Evolutionary conservation across 2,113 vertebrate species (phyloP), one percentile per base, ranked within the genome.

Genomic region (Jaculus jaculus): DNA sequence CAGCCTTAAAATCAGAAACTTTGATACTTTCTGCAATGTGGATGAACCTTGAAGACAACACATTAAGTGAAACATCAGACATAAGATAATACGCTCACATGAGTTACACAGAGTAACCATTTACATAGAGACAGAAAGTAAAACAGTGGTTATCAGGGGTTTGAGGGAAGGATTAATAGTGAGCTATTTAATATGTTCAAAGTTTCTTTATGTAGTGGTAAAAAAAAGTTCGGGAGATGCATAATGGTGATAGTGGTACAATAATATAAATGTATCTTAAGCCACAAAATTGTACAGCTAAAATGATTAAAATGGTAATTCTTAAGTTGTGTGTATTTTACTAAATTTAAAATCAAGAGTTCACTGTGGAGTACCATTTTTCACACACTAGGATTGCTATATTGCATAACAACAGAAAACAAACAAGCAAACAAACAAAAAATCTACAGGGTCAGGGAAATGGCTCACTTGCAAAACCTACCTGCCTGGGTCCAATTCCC

Each of bases 251-350:
- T 54, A 24, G 30, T 34, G 65, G 26, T 3, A 82, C 0, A 54
- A 78, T 20, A 26, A 12, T 42, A 30, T 75, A 42, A 71, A 39
- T 42, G 5, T n/a, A 39, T 5, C 3, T 86, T 78, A 89, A 78
- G 32, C 28, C 65, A 28, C 60, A 66, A 21, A 66, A 78, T 26
- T 51, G 23, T 28, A 42, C 28, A 42, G 37, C 78, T 75, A 30
- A 82, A 47, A 51, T n/a, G n/a, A n/a, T n/a, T n/a, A 83, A 39
- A 88, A 68, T 32, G 42, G 54, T 54, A 63, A 61, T 20, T 65
- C 82, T 92, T 78, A n/a, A 81, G 61, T 92, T 90, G 23, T 32
- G 2, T 39, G 32, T 74, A 66, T 82, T 88, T 82, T 88, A 74
- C 87, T 58, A 86, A 92, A 72, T n/a, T 5, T 42, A 61, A 91